Evolutionary conservation across 1,140 invertebrate genomes (phyloP), one percentile per base, ranked within the genome.

Genomic region (Radopholus similis): DNA sequence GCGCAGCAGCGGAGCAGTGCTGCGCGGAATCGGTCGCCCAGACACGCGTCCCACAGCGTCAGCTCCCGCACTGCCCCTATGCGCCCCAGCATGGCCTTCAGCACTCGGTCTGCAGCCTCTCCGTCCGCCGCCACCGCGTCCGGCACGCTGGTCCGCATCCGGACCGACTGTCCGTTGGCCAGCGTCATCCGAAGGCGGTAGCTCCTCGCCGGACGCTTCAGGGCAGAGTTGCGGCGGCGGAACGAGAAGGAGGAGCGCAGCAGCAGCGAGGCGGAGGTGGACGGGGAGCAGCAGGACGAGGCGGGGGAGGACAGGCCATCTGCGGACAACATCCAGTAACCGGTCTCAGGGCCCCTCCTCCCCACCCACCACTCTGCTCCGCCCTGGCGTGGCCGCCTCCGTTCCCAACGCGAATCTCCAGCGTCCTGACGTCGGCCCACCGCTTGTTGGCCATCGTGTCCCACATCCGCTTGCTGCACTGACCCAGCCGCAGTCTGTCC

Each of bases 41-140:
- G 32, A 44, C 64, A 66, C 9, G 53, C 47, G 49, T 73, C 68
- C 64, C 66, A 68, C 21, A 73, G 34, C 13, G 72, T 73, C 47
- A 73, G 37, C 35, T 73, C 71, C n/a, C 47, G 13, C 4, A 73
- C 35, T 58, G n/a, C 51, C 26, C 21, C 57, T 23, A 70, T 37
- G 28, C 53, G 49, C n/a, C n/a, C 18, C 5, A 70, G 23, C 42
- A 70, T 30, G 15, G n/a, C 21, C 47, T 70, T 70, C 11, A 70
- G 34, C 21, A 42, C 23, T 2, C 53, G 13, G 21, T 32, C 42
- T 18, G 65, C 18, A 18, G 54, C 35, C 40, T 28, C 23, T 55
- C 40, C 53, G 11, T 66, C 38, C 15, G 34, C 49, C 11, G 71
- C n/a, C n/a, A n/a, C n/a, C n/a, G n/a, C n/a, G n/a, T n/a, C n/a